Percentiles rank a stretch among this genome's conserved stretches.
Conservation (phyloP, 2,113 vertebrate species). For the Anoura caudifer region DNA sequence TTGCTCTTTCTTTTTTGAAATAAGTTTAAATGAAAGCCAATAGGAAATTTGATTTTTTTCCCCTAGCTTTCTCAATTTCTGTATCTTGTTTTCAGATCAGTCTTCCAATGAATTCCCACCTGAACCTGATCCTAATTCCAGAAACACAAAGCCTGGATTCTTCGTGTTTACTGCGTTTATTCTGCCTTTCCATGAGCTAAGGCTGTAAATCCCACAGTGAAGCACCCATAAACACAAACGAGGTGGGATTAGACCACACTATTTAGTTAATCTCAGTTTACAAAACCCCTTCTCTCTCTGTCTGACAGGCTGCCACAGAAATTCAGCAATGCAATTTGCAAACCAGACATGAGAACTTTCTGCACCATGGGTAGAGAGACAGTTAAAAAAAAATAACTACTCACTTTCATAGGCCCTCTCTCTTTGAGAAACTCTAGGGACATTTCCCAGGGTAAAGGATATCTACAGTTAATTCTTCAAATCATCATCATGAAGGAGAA, state of each 20-base stretch:
- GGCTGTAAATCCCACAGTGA: slow-evolving; percentile 78
- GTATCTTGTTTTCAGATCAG: slow-evolving; percentile 36
- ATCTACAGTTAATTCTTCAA: slow-evolving; percentile 71
- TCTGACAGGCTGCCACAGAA: slow-evolving; percentile 78
- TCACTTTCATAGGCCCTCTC: slow-evolving; percentile 65
- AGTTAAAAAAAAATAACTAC: slow-evolving; percentile 67
- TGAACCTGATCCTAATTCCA: slow-evolving; percentile 78
- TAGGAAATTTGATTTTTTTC: not conserved
- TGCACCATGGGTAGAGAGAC: slow-evolving; percentile 57
- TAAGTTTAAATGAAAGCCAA: slow-evolving; percentile 5
- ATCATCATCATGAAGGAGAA: slow-evolving; percentile 62
- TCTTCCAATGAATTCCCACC: slow-evolving; percentile 48
- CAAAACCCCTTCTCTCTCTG: slow-evolving; percentile 71
- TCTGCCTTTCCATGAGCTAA: slow-evolving; percentile 78
- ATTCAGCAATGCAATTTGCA: slow-evolving; percentile 80
- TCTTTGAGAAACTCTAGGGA: slow-evolving; percentile 61
- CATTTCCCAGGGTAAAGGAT: slow-evolving; percentile 68
- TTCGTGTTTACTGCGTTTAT: slow-evolving; percentile 72
- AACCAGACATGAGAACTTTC: slow-evolving; percentile 76
- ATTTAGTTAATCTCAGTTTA: slow-evolving; percentile 81
- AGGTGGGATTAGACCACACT: slow-evolving; percentile 78
- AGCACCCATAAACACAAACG: slow-evolving; percentile 81
- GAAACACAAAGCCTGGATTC: slow-evolving; percentile 73
- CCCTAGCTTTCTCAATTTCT: not conserved
- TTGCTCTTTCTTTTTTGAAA: not conserved